Base-by-base conservation (phyloP, 2,888 invertebrate species). In the Thereva nobilitata region DNA sequence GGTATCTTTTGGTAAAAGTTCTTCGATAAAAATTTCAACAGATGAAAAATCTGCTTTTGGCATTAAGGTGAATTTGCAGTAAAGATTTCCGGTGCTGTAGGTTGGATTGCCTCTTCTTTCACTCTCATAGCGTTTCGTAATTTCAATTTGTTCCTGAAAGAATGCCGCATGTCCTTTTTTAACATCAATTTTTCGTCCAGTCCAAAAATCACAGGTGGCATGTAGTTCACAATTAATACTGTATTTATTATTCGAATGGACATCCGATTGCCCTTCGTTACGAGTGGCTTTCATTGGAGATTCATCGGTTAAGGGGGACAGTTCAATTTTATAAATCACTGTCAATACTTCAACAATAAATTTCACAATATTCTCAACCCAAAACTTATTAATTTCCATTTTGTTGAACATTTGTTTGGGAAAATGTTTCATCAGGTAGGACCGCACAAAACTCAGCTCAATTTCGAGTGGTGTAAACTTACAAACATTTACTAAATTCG, bases 301-400 rank as follows among this genome's bases (percentile, higher is more conserved):
- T 8, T 59, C 45, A n/a, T 8, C 41, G 23, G 23, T 34, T 45
- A 45, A 41, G 2, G 45, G 34, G 6, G 45, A 7, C 45, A 64
- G 54, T 41, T 47, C 47, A 8, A 64, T 44, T 49, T 55, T 54
- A 23, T 54, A 49, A 2, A 65, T 59, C 10, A 67, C 53, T n/a
- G 38, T 55, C 1, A 69, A n/a, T 8, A 59, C 37, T 35, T 69
- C 45, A 9, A 52, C 12, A 8, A 54, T 61, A 41, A 53, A 69
- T 7, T 55, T 45, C 3, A 67, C 50, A 2, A 59, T 56, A 34
- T 63, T 53, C 12, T 69, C 53, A 3, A 42, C 42, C 69, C 69
- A 69, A 5, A 67, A 61, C 44, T 67, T 69, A 38, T 67, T 67
- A 12, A 69, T 61, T 23, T 69, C 69, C 12, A 35, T 50, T 53